Base-by-base conservation (phyloP, 2,113 vertebrate genomes). In the Orientallactaga bullata region DNA sequence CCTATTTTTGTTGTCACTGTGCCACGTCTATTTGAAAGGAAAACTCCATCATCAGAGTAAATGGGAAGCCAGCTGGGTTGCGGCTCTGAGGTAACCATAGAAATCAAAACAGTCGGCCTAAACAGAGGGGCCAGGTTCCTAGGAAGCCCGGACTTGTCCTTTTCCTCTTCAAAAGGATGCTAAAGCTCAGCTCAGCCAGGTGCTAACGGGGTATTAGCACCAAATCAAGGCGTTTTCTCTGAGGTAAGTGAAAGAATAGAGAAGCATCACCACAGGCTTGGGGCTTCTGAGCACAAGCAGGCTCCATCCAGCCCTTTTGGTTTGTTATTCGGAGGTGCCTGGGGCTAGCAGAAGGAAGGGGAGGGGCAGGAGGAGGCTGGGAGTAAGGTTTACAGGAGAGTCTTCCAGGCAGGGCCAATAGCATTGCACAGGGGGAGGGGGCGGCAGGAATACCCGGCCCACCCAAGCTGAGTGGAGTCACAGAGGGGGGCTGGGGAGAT, bases 21-120 rank as follows among this genome's bases (percentile, higher is more conserved):
- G 72, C 37, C 90, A 94, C 16, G 26, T 78, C 37, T 55, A 35
- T 51, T 88, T 37, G 66, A 81, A 61, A 87, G 23, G 72, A 60
- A 88, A 78, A 35, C 55, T 21, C 0, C 28, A 32, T 85, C 61
- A 30, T n/a, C 1, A 30, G 51, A 16, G 32, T 47, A 1, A 39
- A 58, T 1, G 77, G 20, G 47, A 89, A 69, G 65, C 13, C 37
- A 35, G 65, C 21, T 2, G 1, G 77, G 18, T 18, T 5, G 15
- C 1, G 6, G 21, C 13, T 71, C 76, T 66, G 4, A 61, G 71
- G 82, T 86, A 32, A 84, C 91, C 72, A 65, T 39, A 84, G 93
- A 85, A 77, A 87, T 65, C 17, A 79, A 86, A 71, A 47, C 91
- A 72, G 3, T 13, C 6, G 1, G 2, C 37, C 69, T 35, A 17